Conservation (phyloP, 37 sponge, comb jelly and placozoan species). For the Ephydatia muelleri region DNA sequence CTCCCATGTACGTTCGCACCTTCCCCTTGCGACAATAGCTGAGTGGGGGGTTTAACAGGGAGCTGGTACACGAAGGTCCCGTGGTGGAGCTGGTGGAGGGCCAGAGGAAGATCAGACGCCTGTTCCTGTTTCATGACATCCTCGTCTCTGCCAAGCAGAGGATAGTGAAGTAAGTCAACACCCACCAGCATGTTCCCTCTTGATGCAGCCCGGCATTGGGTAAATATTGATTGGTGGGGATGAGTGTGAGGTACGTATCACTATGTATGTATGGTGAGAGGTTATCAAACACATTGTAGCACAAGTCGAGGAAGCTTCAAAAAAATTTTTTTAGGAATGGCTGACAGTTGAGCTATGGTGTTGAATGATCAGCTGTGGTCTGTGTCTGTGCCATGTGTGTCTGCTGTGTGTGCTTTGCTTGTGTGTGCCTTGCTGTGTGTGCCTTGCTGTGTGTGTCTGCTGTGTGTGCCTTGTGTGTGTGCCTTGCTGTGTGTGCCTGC, state of each 20-base stretch:
- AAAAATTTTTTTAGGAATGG: too few relatives aligned
- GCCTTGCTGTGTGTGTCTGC: too few relatives aligned
- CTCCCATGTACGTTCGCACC: background rate
- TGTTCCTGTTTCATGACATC: slow-evolving; percentile 83
- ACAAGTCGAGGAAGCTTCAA: too few relatives aligned
- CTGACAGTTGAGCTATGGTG: too few relatives aligned
- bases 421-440: too few relatives aligned
- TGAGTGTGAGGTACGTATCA: background rate
- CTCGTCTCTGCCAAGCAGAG: slow-evolving; percentile 85
- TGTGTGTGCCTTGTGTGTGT: too few relatives aligned
- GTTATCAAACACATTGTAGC: background rate
- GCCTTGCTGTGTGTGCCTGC: background rate
- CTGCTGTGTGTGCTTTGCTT: too few relatives aligned
- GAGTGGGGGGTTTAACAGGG: slow-evolving; percentile 75
- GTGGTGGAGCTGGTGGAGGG: slow-evolving; percentile 82
- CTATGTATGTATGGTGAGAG: background rate
- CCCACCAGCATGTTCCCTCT: too few relatives aligned
- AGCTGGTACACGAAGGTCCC: slow-evolving; percentile 75
- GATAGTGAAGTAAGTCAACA: slow-evolving; percentile 47
- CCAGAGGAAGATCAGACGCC: slow-evolving; percentile 64
- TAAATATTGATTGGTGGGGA: background rate
- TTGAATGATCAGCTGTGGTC: too few relatives aligned
- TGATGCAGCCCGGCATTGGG: background rate
- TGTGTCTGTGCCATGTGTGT: too few relatives aligned
- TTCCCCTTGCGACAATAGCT: slow-evolving; percentile 19